These are phyloP conservation scores for Dexiosoma caninum DNA, from an alignment of 2,888 invertebrate species.

Conservation along the genomic window DNA sequence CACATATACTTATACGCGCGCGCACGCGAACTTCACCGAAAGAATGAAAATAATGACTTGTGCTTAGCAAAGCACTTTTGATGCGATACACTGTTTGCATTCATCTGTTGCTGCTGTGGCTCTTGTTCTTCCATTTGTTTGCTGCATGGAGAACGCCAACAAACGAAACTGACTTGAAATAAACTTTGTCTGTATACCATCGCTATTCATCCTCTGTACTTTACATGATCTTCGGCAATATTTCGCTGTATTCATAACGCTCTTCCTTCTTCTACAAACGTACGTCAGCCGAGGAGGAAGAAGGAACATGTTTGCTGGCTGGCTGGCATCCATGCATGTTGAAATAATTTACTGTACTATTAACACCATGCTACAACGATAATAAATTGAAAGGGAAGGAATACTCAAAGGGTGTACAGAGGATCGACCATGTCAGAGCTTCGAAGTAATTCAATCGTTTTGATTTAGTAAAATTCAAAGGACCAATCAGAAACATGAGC, in stretches of 20 bases:
- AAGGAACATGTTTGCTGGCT: neutral
- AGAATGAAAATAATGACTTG: conserved; percentile 52
- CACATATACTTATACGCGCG: neutral
- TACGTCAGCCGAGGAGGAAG: conserved; percentile 3
- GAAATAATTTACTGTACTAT: conserved; percentile 61
- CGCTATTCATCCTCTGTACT: neutral
- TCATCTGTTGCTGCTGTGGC: conserved; percentile 21
- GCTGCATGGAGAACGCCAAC: conserved; percentile 21
- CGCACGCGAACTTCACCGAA: conserved; percentile 1
- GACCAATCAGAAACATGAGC: too few species aligned
- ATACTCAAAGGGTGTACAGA: conserved; percentile 47
- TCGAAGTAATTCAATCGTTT: neutral
- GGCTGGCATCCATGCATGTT: conserved; percentile 40
- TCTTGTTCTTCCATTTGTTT: neutral
- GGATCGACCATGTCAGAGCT: neutral
- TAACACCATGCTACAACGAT: conserved; percentile 48
- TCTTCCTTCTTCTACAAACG: neutral
- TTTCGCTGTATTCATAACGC: neutral
- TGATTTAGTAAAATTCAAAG: neutral
- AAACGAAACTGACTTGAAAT: conserved; percentile 26
- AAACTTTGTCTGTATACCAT: conserved; percentile 46
- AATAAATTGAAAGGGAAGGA: conserved; percentile 58
- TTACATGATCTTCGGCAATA: neutral
- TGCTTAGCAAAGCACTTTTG: conserved; percentile 58
- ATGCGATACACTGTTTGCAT: conserved; percentile 27